Percentiles rank a stretch among this genome's conserved stretches.
These are phyloP conservation scores for Oceanodroma leucorhoa DNA, from an alignment of 2,797 vertebrate genomes.

Conservation along the genomic window DNA sequence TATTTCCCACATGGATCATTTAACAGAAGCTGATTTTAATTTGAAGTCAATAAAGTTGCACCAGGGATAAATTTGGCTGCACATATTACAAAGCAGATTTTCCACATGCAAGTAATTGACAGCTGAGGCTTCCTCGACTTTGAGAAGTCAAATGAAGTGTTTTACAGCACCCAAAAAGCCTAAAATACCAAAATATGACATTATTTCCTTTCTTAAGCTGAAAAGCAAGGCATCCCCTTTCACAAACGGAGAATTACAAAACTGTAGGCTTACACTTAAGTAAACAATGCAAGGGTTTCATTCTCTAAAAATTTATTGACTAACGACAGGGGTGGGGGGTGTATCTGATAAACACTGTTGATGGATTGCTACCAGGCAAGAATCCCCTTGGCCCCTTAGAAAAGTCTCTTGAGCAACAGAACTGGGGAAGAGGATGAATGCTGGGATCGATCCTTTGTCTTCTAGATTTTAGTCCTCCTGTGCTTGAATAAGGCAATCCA, in stretches of 20 bases:
- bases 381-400: not conserved
- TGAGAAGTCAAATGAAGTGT: not conserved
- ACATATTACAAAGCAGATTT: not conserved
- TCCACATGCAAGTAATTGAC: not conserved
- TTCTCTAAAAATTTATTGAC: not conserved
- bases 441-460: not conserved
- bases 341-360: not conserved
- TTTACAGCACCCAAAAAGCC: not conserved
- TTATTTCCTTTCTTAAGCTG: not conserved
- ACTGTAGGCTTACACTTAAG: not conserved
- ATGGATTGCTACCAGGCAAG: not conserved
- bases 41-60: not conserved
- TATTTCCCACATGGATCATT: not conserved
- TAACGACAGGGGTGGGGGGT: accelerated
- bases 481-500: not conserved
- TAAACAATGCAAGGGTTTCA: not conserved
- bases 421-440: not conserved
- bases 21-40: slow-evolving; percentile 8
- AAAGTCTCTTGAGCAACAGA: not conserved
- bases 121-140: not conserved
- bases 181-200: not conserved
- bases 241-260: not conserved
- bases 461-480: not conserved
- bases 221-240: not conserved
- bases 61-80: not conserved